A percentile compares a stretch with the other conserved stretches of the same genome.
Evolutionary conservation across 1,140 invertebrate species (phyloP).

Genomic region (Drosophila virilis): DNA sequence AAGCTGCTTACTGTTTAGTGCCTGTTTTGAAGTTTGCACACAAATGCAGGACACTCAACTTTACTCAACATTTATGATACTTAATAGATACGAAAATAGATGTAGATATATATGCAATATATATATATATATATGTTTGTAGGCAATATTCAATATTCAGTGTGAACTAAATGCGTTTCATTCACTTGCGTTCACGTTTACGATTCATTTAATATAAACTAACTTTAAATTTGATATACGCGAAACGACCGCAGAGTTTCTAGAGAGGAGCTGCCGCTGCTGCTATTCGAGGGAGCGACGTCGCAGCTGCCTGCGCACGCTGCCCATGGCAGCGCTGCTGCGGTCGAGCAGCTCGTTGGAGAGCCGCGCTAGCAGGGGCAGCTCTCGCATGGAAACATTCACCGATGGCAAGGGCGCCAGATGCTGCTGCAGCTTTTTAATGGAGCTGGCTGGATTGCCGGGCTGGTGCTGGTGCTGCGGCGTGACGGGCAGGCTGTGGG

Average conservation of each 20-base stretch:
- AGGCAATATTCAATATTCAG: conserved; percentile 67
- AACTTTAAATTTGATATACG: conserved; percentile 68
- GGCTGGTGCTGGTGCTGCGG: conserved; percentile 65
- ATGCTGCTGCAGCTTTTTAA: conserved; percentile 79
- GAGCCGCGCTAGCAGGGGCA: conserved; percentile 75
- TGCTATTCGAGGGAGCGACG: conserved; percentile 76
- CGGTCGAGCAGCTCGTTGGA: conserved; percentile 76
- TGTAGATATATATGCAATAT: conserved; percentile 40
- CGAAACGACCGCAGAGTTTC: conserved; percentile 13
- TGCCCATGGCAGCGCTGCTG: conserved; percentile 64
- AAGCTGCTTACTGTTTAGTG: conserved; percentile 66
- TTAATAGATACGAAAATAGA: conserved; percentile 64
- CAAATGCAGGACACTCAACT: conserved; percentile 60
- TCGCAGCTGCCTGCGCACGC: conserved; percentile 62
- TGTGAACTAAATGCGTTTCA: conserved; percentile 64
- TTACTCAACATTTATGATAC: conserved; percentile 64
- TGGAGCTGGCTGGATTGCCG: conserved; percentile 38
- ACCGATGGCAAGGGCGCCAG: conserved; percentile 77
- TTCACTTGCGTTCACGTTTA: conserved; percentile 44
- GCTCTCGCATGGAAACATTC: conserved; percentile 82
- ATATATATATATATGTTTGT: conserved; percentile 15
- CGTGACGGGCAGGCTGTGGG: conserved; percentile 72
- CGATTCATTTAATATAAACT: conserved; percentile 80
- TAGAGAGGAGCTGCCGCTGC: conserved; percentile 1
- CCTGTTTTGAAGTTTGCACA: conserved; percentile 30